Percentiles rank a stretch among this genome's conserved stretches.
phyloP scores from a whole-genome alignment of 2,113 vertebrate genomes.

The Pomatostomus ruficeps region DNA sequence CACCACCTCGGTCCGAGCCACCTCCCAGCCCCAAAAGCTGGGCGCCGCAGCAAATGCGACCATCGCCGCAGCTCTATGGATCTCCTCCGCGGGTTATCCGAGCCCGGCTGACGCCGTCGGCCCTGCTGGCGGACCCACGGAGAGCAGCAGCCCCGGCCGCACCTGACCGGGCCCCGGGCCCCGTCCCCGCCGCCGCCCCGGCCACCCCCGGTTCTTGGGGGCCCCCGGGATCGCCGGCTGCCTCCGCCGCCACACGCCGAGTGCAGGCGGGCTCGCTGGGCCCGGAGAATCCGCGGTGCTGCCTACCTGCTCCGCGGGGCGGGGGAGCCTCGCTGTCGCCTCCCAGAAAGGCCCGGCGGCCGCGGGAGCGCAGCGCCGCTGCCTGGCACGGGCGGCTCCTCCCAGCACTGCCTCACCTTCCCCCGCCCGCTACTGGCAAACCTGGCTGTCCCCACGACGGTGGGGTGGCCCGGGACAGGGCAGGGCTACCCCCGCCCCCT shows the following conservation, averaged over 20 bases:
- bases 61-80: rapidly evolving
- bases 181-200: neutral
- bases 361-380: too few species aligned
- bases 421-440: neutral
- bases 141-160: too few species aligned
- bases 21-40: neutral
- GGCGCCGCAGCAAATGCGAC: neutral
- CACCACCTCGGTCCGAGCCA: neutral
- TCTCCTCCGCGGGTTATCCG: neutral
- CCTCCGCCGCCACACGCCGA: too few species aligned
- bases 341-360: neutral
- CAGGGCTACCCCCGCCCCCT: neutral
- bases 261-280: neutral
- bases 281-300: too few species aligned
- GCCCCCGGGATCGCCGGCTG: neutral
- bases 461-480: rapidly evolving
- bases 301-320: neutral
- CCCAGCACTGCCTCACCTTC: neutral
- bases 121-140: rapidly evolving
- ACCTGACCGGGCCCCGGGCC: neutral
- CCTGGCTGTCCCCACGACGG: rapidly evolving
- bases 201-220: neutral
- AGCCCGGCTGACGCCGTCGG: neutral
- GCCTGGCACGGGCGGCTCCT: neutral
- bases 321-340: neutral